These are phyloP conservation scores for Cataglyphis rosenhaueri DNA, from an alignment of 2,888 invertebrate genomes.

Conservation along the genomic window DNA sequence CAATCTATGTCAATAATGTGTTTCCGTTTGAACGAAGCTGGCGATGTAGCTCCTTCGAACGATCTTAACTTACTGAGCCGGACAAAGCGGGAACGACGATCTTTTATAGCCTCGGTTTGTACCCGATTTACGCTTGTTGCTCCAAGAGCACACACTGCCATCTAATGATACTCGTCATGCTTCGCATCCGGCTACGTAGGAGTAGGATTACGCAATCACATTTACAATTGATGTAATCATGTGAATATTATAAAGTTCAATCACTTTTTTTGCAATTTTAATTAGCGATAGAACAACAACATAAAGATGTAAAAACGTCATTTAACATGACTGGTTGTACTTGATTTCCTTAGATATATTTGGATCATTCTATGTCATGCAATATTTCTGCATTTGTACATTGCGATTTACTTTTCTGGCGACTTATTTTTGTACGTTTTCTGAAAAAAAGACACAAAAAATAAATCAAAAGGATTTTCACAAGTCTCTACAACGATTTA, in stretches of 20 bases:
- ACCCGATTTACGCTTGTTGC: slow-evolving; percentile 28
- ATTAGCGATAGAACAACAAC: background rate
- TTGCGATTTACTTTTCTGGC: background rate
- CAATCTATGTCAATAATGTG: background rate
- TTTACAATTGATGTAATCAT: background rate
- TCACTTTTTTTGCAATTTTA: slow-evolving; percentile 14
- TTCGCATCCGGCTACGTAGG: slow-evolving; percentile 38
- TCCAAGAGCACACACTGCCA: slow-evolving; percentile 21
- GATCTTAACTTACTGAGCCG: slow-evolving; percentile 73
- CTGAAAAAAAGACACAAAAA: background rate
- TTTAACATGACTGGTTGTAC: background rate
- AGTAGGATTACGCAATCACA: slow-evolving; percentile 27
- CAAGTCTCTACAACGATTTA: background rate
- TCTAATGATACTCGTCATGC: slow-evolving; percentile 35
- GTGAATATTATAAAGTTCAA: slow-evolving; percentile 17
- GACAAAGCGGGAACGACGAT: slow-evolving; percentile 48
- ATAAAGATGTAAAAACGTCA: background rate
- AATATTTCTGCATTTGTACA: background rate
- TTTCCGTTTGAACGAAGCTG: slow-evolving; percentile 74
- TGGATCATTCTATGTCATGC: background rate
- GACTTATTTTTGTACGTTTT: background rate
- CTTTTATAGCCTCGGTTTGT: slow-evolving; percentile 77
- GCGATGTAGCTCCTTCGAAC: slow-evolving; percentile 78
- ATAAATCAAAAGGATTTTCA: background rate
- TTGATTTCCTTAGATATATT: background rate